Evolutionary conservation across 2,888 invertebrate genomes (phyloP).

Genomic region (Urechis unicinctus): DNA sequence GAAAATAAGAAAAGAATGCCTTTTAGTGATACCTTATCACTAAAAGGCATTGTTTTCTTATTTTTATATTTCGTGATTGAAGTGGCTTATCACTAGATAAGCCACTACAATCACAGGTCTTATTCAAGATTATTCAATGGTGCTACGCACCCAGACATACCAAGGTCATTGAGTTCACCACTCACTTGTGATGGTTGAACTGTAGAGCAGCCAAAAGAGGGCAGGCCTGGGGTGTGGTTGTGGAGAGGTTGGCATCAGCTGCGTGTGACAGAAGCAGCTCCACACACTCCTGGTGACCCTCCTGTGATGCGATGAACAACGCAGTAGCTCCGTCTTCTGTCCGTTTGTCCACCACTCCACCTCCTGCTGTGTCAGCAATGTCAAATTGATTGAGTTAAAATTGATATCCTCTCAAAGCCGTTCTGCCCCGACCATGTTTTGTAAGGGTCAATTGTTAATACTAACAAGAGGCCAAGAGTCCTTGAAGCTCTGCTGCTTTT

Average conservation of each 20-base stretch:
- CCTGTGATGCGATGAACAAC: constrained; percentile 39
- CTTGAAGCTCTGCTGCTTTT: too few species aligned
- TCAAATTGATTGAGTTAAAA: too few species aligned
- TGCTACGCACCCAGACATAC: neutral
- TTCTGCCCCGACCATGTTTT: neutral
- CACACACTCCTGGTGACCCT: constrained; percentile 32
- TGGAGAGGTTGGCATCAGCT: constrained; percentile 31
- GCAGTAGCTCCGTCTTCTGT: constrained; percentile 41
- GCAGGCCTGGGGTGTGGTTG: constrained; percentile 24
- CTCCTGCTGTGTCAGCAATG: constrained; percentile 15
- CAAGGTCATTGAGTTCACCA: neutral
- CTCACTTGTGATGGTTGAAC: constrained; percentile 17
- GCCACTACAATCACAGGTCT: too few species aligned
- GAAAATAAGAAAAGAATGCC: too few species aligned
- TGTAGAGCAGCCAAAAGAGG: constrained; percentile 34
- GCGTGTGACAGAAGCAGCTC: constrained; percentile 30
- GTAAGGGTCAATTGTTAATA: neutral
- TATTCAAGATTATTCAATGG: too few species aligned
- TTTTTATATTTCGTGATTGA: too few species aligned
- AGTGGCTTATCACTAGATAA: too few species aligned
- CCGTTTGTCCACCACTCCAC: constrained; percentile 31
- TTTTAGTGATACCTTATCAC: too few species aligned
- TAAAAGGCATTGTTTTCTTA: too few species aligned
- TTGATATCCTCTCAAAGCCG: too few species aligned
- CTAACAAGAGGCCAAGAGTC: too few species aligned